A percentile compares a stretch with the other conserved stretches of the same genome.
These are phyloP conservation scores for Cavia aperea DNA, from an alignment of 2,113 vertebrate species.

Conservation along the genomic window DNA sequence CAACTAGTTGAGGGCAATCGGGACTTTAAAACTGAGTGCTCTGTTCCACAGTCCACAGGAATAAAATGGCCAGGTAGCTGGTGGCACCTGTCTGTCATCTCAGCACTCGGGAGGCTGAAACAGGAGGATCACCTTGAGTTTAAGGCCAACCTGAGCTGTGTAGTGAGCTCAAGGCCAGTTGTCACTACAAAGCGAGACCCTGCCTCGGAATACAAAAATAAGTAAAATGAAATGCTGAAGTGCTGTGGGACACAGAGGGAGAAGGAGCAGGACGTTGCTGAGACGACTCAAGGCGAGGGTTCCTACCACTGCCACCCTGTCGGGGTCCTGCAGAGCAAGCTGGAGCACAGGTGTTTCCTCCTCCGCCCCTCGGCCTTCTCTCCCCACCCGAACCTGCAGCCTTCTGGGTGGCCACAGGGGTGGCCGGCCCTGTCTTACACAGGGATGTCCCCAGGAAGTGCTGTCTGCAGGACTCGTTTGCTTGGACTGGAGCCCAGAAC, in stretches of 20 bases:
- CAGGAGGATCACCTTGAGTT: not conserved
- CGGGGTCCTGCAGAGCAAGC: fast-evolving
- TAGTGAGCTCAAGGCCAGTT: not conserved
- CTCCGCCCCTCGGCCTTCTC: fast-evolving
- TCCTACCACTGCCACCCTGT: fast-evolving
- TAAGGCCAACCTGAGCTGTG: not conserved
- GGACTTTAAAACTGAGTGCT: not conserved
- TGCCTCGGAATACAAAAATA: not conserved
- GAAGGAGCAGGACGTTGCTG: fast-evolving
- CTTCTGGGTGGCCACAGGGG: not conserved
- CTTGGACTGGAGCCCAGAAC: not conserved
- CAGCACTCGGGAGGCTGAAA: not conserved
- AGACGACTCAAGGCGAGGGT: not conserved
- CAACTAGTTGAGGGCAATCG: not conserved
- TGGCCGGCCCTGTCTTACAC: not conserved
- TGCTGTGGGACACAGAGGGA: too few relatives aligned
- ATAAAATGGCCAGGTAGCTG: not conserved
- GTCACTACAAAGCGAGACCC: not conserved
- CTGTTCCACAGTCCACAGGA: not conserved
- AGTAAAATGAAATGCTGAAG: not conserved
- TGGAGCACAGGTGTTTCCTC: not conserved
- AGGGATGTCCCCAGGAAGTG: not conserved
- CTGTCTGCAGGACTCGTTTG: slow-evolving; percentile 4
- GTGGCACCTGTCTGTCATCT: not conserved
- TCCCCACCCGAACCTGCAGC: not conserved